Base-by-base conservation (phyloP, 2,113 vertebrate genomes). In the Nicator chloris region DNA sequence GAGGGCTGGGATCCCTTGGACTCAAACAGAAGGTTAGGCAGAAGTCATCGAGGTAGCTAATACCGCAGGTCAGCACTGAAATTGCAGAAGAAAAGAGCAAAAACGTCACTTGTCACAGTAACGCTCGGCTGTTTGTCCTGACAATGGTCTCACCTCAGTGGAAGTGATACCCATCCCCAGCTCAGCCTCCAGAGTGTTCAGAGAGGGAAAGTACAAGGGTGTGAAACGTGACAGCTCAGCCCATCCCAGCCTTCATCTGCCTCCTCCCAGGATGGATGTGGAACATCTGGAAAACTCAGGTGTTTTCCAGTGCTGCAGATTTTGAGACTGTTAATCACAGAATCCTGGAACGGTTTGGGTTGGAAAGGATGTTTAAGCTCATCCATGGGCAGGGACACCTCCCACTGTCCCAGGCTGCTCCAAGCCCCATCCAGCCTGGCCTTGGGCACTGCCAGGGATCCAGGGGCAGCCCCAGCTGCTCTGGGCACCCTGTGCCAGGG, bases 171-270 rank as follows among this genome's bases (percentile, higher is more conserved):
- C 30, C 1, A 2, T 30, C n/a, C 42, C 28, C 24, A 26, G 44
- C 31, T n/a, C 11, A 35, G 14, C 9, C 37, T 13, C 10, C 7
- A 0, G 20, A 2, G 40, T 1, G 15, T 22, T 24, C 5, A 5
- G 20, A 31, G 72, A 11, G 5, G n/a, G 66, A 40, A 27, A 11
- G 40, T 1, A 2, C 4, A 2, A 1, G 0, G 4, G 6, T 4
- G 2, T 0, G 7, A n/a, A 39, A 10, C 0, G 0, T 0, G 1
- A 8, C 27, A 2, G 1, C 70, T 49, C 30, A 5, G 20, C 65
- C 23, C 50, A 4, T 2, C 11, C 15, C 49, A 13, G 37, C 1
- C 42, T 33, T 13, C 1, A 0, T 15, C 45, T 2, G 0, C 28
- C 51, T 35, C 70, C 9, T n/a, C n/a, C n/a, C n/a, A n/a, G n/a